Evolutionary conservation across 2,113 vertebrate species (phyloP).

Genomic region (Osmerus mordax): DNA sequence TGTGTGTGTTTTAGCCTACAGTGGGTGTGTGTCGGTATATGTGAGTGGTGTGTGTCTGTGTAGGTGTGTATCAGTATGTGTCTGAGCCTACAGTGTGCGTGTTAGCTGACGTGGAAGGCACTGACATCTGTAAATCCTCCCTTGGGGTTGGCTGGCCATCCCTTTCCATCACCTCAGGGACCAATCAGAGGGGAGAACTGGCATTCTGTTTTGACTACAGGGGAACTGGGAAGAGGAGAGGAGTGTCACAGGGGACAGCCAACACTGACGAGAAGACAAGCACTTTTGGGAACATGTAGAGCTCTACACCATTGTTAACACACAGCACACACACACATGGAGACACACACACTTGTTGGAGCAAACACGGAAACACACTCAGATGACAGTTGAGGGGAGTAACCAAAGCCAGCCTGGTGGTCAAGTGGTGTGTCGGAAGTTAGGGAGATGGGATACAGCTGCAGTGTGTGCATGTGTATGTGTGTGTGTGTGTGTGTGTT

Average conservation of each 20-base stretch:
- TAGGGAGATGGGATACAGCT: slow-evolving; percentile 79
- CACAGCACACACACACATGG: background rate
- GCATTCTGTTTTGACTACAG: slow-evolving; percentile 12
- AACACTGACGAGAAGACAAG: background rate
- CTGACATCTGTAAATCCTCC: slow-evolving; percentile 69
- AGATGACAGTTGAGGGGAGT: slow-evolving; percentile 41
- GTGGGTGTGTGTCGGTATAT: background rate
- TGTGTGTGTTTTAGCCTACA: background rate
- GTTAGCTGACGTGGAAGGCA: background rate
- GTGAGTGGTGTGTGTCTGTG: background rate
- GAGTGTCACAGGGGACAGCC: background rate
- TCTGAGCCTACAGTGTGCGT: background rate
- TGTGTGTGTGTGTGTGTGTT: slow-evolving; percentile 1
- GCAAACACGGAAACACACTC: background rate
- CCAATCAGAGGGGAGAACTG: background rate
- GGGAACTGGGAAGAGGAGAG: background rate
- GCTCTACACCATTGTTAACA: no score
- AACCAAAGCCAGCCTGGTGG: slow-evolving; percentile 55
- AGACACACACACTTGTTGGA: background rate
- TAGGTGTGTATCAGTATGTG: background rate
- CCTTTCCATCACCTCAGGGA: slow-evolving; percentile 21
- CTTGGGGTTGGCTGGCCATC: slow-evolving; percentile 70
- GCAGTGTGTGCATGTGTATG: slow-evolving; percentile 18
- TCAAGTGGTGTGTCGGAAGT: slow-evolving; percentile 76
- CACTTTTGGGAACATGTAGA: no score